Evolutionary conservation across 2,797 vertebrate species (phyloP), one percentile per base, ranked within the genome.

Genomic region (Odontamblyopus rebecca): DNA sequence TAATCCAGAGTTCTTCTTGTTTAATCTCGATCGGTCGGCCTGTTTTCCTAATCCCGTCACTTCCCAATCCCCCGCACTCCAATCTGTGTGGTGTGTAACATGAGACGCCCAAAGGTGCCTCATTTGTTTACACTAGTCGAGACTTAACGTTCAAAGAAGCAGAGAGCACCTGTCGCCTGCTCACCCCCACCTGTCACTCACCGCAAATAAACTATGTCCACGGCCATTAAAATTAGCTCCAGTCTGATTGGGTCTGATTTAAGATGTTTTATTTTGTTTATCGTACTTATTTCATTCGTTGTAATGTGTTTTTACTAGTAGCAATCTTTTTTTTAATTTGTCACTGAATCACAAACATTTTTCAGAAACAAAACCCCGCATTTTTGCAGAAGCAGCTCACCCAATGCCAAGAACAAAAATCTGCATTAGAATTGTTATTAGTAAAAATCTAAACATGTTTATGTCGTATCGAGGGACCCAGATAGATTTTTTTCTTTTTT

Each of bases 11-110:
- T 76, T 68, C 72, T 91, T 86, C 87, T 86, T 81, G 79, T 85
- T 85, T 93, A 94, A 93, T 93, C 93, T 91, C 86, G 89, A 90
- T 93, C 90, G 93, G 66, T 81, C 88, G 87, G 85, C 88, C 84
- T 78, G 83, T 82, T 83, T 89, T 90, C 89, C 89, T 93, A 93
- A 94, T 93, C 91, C 91, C 62, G 74, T 92, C 89, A 91, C 90
- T 86, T 90, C 83, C 87, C 90, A 90, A 91, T 92, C 89, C 89
- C 61, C 44, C 59, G 71, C 59, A 70, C 73, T 80, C 72, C 68
- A 51, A 76, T 76, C 70, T 85, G 61, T 75, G 67, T 50, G 61
- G 56, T 79, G 66, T 69, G 57, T 74, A 65, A 72, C 64, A 75
- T 87, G 81, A 82, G 67, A 84, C 72, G 50, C 74, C 67, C 76